A percentile compares a stretch with the other conserved stretches of the same genome.
phyloP scores from a whole-genome alignment of 2,888 invertebrate species.

The Phortica okadai region DNA sequence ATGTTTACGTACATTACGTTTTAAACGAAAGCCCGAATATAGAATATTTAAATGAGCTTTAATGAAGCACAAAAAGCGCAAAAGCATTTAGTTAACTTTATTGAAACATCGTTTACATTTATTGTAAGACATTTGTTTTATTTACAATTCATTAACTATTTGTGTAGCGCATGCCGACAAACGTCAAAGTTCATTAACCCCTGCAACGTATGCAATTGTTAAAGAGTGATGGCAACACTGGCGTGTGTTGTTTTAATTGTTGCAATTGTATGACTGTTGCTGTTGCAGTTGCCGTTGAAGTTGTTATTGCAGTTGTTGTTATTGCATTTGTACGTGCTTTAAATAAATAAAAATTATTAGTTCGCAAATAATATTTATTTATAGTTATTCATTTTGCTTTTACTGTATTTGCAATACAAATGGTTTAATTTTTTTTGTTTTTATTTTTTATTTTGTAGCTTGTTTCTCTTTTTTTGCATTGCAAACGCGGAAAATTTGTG shows the following conservation, averaged over 20 bases:
- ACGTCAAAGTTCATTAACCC: background rate
- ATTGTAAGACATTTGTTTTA: too few species aligned
- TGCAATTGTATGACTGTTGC: background rate
- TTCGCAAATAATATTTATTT: conserved; percentile 48
- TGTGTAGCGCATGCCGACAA: too few species aligned
- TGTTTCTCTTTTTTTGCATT: conserved; percentile 31
- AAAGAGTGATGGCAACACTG: too few species aligned
- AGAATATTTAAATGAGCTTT: too few species aligned
- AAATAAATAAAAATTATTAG: conserved; percentile 53
- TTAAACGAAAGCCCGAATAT: too few species aligned
- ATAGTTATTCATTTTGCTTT: conserved; percentile 36
- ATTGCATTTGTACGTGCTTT: conserved; percentile 57
- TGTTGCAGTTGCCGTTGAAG: conserved; percentile 47
- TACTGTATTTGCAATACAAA: conserved; percentile 29
- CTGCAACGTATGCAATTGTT: background rate
- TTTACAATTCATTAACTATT: too few species aligned
- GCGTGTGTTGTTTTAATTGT: too few species aligned
- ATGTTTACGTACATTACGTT: too few species aligned
- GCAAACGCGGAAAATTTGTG: conserved; percentile 56
- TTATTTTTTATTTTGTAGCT: conserved; percentile 39
- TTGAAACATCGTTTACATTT: too few species aligned
- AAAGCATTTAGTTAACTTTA: too few species aligned
- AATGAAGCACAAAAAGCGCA: too few species aligned
- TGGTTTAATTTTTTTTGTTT: conserved; percentile 47
- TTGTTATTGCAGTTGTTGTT: conserved; percentile 40